Conservation (phyloP, 2,888 invertebrate species). For the Drosophila kuntzei region DNA sequence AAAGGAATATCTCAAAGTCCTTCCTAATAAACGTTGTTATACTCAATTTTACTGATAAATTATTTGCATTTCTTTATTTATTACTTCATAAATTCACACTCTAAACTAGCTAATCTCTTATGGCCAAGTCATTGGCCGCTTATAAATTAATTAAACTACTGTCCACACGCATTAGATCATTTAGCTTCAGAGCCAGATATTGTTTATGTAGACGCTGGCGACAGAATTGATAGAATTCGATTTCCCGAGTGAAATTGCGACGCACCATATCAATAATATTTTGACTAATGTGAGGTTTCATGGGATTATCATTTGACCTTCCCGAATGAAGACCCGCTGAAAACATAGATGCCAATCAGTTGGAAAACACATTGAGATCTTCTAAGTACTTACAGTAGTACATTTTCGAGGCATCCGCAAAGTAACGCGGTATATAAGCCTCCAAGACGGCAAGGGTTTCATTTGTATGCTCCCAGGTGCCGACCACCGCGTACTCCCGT, state of each 20-base stretch:
- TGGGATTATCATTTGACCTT: conserved; percentile 92
- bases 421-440: conserved; percentile 93
- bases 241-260: conserved; percentile 94
- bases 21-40: not conserved
- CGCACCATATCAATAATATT: conserved; percentile 93
- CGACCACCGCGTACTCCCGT: conserved; percentile 94
- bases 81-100: not conserved
- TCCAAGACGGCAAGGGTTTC: conserved; percentile 93
- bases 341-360: conserved; percentile 37
- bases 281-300: conserved; percentile 94
- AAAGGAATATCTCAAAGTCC: not conserved
- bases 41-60: not conserved
- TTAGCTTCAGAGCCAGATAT: conserved; percentile 88
- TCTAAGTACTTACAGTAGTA: conserved; percentile 87
- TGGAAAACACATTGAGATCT: not conserved
- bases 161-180: conserved; percentile 69
- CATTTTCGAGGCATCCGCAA: conserved; percentile 90
- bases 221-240: conserved; percentile 97
- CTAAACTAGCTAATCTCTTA: conserved; percentile 44
- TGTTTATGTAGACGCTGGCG: conserved; percentile 93
- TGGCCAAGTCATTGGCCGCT: conserved; percentile 44
- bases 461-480: conserved; percentile 94
- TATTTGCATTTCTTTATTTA: conserved; percentile 19
- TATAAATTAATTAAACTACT: conserved; percentile 45
- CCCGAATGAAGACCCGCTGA: conserved; percentile 84